These are phyloP conservation scores for Tolmerus cingulatus DNA, from an alignment of 2,888 invertebrate genomes.

Conservation along the genomic window DNA sequence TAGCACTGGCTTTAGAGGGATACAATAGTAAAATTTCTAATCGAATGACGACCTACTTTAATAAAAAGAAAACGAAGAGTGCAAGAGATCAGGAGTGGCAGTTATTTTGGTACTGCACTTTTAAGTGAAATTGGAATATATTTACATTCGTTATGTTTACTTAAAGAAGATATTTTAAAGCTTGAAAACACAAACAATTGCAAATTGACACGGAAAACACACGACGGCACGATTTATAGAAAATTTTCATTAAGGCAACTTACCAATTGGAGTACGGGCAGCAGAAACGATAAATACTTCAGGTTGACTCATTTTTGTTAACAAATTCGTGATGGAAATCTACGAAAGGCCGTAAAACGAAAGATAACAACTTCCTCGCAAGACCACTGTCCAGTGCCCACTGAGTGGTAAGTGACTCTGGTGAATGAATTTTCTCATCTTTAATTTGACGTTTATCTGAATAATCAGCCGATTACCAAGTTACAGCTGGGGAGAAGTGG, in stretches of 20 bases:
- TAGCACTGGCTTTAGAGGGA: not conserved
- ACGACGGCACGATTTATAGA: not conserved
- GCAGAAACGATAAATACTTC: constrained; percentile 75
- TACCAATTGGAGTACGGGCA: constrained; percentile 87
- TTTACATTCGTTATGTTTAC: not conserved
- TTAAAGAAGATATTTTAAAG: not conserved
- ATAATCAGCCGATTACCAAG: not conserved
- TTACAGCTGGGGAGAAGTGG: not conserved
- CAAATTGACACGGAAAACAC: not conserved
- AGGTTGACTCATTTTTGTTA: constrained; percentile 50
- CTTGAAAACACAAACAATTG: not conserved
- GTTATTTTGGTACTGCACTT: not conserved
- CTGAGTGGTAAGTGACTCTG: not conserved
- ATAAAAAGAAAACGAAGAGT: not conserved
- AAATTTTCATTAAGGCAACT: constrained; percentile 50
- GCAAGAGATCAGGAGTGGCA: not conserved
- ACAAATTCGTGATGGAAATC: not conserved
- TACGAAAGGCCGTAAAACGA: not conserved
- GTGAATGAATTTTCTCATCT: not conserved
- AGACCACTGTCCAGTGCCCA: not conserved
- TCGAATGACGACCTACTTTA: not conserved
- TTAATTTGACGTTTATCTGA: not conserved
- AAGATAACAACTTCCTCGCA: not conserved
- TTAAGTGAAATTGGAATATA: not conserved
- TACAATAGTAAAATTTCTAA: not conserved